phyloP scores from a whole-genome alignment of 2,888 invertebrate genomes.

The Laothoe populi region DNA sequence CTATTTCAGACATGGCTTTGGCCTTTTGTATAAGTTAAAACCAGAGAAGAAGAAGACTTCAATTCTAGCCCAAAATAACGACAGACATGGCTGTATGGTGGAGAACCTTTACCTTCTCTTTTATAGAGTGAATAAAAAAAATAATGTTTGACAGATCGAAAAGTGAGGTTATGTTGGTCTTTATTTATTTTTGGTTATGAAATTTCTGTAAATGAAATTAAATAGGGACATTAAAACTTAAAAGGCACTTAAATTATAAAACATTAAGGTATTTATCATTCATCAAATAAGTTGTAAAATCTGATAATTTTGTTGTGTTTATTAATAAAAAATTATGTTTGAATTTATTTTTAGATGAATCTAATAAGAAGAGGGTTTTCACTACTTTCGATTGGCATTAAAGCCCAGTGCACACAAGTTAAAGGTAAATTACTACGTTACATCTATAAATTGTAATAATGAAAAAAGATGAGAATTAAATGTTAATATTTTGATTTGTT shows the following conservation, averaged over 20 bases:
- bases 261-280: slow-evolving; percentile 6
- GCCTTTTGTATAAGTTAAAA: too few relatives aligned
- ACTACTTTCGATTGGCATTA: slow-evolving; percentile 63
- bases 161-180: slow-evolving; percentile 25
- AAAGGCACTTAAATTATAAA: background rate
- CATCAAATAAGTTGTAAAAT: background rate
- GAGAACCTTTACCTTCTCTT: too few relatives aligned
- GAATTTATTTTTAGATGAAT: slow-evolving; percentile 70
- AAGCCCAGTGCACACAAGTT: slow-evolving; percentile 58
- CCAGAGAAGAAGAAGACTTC: too few relatives aligned
- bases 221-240: background rate
- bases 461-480: too few relatives aligned
- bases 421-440: slow-evolving; percentile 51
- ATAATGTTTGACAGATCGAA: slow-evolving; percentile 2
- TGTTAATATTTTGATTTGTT: too few relatives aligned
- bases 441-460: background rate
- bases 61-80: too few relatives aligned
- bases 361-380: slow-evolving; percentile 68
- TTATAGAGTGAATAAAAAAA: too few relatives aligned
- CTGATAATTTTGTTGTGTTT: background rate
- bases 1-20: too few relatives aligned
- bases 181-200: slow-evolving; percentile 22
- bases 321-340: slow-evolving; percentile 13
- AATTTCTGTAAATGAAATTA: slow-evolving; percentile 1
- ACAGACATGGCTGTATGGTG: too few relatives aligned